phyloP scores from a whole-genome alignment of 2,113 vertebrate species.

The Emydura subglobosa region DNA sequence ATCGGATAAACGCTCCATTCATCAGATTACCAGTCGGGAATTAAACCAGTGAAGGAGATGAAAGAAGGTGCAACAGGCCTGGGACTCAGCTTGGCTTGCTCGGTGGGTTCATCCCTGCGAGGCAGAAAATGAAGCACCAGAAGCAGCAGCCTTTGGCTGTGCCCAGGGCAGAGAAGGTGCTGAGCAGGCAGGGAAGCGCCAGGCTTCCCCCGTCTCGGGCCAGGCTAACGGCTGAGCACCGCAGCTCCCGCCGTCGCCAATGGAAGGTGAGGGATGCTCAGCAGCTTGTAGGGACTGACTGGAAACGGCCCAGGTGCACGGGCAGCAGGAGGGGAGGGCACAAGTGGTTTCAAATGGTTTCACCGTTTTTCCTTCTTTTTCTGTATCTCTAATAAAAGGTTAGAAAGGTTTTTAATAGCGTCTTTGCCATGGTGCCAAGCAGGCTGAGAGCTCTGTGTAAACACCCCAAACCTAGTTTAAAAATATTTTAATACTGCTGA shows the following conservation, averaged over 20 bases:
- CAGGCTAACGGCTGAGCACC: not conserved
- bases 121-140: not conserved
- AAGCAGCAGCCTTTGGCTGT: not conserved
- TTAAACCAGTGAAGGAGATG: not conserved
- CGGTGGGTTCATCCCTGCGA: not conserved
- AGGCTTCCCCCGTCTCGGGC: not conserved
- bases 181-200: not conserved
- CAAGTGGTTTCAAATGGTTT: not conserved
- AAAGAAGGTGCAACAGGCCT: not conserved
- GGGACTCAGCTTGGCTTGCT: fast-evolving
- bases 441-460: not conserved
- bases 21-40: not conserved
- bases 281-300: not conserved
- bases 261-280: not conserved
- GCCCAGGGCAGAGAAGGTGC: not conserved
- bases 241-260: not conserved
- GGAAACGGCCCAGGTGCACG: too few species aligned
- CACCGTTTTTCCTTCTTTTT: not conserved
- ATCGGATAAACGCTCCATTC: not conserved
- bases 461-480: not conserved
- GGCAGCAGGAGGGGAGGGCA: not conserved
- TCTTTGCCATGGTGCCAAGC: not conserved
- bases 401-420: not conserved
- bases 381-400: too few species aligned
- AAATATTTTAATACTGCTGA: too few species aligned